Evolutionary conservation across 2,113 vertebrate species (phyloP).

Genomic region (Tychaedon coryphoeus): DNA sequence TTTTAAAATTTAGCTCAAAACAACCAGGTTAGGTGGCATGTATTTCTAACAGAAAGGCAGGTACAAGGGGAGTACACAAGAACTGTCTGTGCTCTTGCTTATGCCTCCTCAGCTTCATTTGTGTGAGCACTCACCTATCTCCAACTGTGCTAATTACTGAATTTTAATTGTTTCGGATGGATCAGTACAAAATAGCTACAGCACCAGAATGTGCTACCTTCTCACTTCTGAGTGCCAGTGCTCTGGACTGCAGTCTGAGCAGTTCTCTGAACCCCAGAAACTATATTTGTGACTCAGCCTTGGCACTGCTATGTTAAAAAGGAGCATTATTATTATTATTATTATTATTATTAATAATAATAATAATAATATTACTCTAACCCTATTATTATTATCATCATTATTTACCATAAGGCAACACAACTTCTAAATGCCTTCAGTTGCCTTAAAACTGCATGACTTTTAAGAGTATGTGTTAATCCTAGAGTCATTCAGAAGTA

Average conservation of each 20-base stretch:
- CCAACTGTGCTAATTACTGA: not conserved
- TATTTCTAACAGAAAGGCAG: not conserved
- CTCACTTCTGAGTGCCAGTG: not conserved
- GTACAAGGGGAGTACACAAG: not conserved
- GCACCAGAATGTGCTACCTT: not conserved
- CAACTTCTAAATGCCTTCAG: not conserved
- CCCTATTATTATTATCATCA: not conserved
- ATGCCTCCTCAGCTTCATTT: not conserved
- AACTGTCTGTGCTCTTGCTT: not conserved
- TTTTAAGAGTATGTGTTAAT: not conserved
- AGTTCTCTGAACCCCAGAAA: accelerated
- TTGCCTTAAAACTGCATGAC: not conserved
- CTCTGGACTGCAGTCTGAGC: not conserved
- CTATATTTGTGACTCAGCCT: not conserved
- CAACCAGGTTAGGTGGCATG: not conserved
- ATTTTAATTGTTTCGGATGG: not conserved
- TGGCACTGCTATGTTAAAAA: not conserved
- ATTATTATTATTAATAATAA: no score
- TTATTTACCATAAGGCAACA: not conserved
- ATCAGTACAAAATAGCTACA: not conserved
- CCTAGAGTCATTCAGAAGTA: not conserved
- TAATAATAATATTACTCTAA: not conserved
- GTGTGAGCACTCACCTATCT: not conserved
- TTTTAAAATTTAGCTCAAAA: not conserved
- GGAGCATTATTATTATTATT: not conserved